Base-by-base conservation (phyloP, 2,888 invertebrate species). In the Xanthorhoe spadicearia region DNA sequence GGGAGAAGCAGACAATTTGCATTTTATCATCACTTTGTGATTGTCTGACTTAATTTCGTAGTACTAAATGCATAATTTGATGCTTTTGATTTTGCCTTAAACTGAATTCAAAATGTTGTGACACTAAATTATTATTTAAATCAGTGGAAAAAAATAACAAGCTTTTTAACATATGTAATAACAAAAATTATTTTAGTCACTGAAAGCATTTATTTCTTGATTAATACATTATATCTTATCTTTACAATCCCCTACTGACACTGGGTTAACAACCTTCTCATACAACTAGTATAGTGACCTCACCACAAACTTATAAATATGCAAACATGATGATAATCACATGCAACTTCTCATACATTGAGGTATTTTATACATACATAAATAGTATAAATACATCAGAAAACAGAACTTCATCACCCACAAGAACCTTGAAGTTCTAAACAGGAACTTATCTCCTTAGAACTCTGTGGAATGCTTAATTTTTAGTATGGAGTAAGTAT, bases 401-500 rank as follows among this genome's bases (percentile, higher is more conserved):
- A 48, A 48, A 43, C 15, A 43, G 17, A 48, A 48, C 15, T 17
- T 8, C 48, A 17, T 7, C 7, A 5, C 15, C 7, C 48, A 15
- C 4, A 10, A 43, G 38, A 15, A 48, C 48, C 17, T 17, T 48
- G 48, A 48, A 48, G 48, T 48, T 48, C 48, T 48, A 48, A 17
- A 15, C 19, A 60, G 17, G 2, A n/a, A 28, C 18, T 51, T 13
- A 19, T 43, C 19, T 23, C 8, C 38, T 38, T 51, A 23, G 28
- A 61, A 51, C 43, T 49, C 52, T 1, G 6, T 58, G 9, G 10
- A 58, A 48, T 49, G 32, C 13, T 83, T 77, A 89, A 61, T 86
- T 84, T 68, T 85, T 87, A 64, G 83, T 89, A 60, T 87, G 85
- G 49, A 90, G 75, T 63, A 91, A 80, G 66, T 87, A 91, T 68